A percentile compares a stretch with the other conserved stretches of the same genome.
These are phyloP conservation scores for Drosophila affinis DNA, from an alignment of 2,888 invertebrate genomes.

Conservation along the genomic window DNA sequence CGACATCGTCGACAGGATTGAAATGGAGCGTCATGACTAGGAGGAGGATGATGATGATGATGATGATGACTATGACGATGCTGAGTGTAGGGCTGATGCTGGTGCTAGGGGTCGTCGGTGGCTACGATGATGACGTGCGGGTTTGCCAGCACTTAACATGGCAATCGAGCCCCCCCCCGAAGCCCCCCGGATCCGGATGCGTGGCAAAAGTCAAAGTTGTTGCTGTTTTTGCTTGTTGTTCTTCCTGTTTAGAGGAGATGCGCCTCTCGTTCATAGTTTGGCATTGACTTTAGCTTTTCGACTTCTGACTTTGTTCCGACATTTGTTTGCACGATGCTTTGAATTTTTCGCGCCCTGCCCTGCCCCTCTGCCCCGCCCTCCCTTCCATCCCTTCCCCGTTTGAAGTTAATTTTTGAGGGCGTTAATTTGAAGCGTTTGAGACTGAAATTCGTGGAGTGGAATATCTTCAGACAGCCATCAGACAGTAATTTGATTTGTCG, in stretches of 20 bases:
- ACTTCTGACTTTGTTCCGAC: constrained; percentile 41
- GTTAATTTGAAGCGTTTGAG: constrained; percentile 68
- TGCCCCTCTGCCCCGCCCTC: not conserved
- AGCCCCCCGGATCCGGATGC: constrained; percentile 55
- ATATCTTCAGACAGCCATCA: constrained; percentile 70
- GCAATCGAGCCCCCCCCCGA: constrained; percentile 26
- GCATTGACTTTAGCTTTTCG: constrained; percentile 50
- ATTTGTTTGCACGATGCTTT: constrained; percentile 56
- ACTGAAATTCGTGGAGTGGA: constrained; percentile 33
- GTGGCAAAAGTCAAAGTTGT: constrained; percentile 49
- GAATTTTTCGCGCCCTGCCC: constrained; percentile 6
- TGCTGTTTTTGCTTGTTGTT: constrained; percentile 18
- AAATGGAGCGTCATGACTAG: constrained; percentile 69
- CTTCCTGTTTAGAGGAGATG: constrained; percentile 35
- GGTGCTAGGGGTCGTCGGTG: not conserved
- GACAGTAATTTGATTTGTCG: constrained; percentile 72
- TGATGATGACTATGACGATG: not conserved
- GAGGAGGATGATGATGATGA: constrained; percentile 2
- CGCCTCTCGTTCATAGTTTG: constrained; percentile 54
- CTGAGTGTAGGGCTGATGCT: constrained; percentile 1
- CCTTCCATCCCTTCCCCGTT: constrained; percentile 17
- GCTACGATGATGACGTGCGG: constrained; percentile 65
- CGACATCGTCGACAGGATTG: constrained; percentile 61
- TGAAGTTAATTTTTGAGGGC: constrained; percentile 63
- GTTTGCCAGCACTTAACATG: constrained; percentile 68